Base-by-base conservation (phyloP, 2,888 invertebrate species). In the Noctua fimbriata region DNA sequence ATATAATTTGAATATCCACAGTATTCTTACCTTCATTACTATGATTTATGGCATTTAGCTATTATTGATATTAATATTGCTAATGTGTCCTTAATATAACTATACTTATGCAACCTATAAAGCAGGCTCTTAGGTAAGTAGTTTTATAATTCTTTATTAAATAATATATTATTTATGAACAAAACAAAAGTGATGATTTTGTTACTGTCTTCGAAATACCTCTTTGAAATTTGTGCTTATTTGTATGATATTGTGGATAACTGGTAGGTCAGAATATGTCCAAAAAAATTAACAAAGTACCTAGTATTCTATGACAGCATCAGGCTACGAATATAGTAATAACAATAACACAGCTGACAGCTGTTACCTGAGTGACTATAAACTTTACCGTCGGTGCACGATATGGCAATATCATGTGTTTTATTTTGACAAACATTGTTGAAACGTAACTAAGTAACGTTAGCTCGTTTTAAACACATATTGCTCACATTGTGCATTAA, bases 401-500 rank as follows among this genome's bases (percentile, higher is more conserved):
- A 87, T 89, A 85, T 90, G 89, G 78, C 88, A 87, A 90, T 88
- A 84, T 71, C 12, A 83, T 81, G 75, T 83, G 60, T 70, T 85
- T 32, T 82, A 83, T 72, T 76, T 74, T 73, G 76, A 67, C 52
- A 24, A 78, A 81, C 78, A 76, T 84, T 81, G 75, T 89, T 85
- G 76, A 67, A 81, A 60, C 49, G 44, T 70, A 69, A 82, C 74
- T 77, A 55, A 79, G 81, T 74, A 74, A 78, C 41, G 71, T 55
- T 52, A 78, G 77, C 67, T 78, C 75, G 81, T 81, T 73, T 73
- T 82, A 55, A 74, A 79, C 73, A 79, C 41, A 79, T 78, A 84
- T 86, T 89, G 90, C 83, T 76, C 82, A 83, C 86, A 89, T 92
- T 91, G 91, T 91, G 91, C 88, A 89, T 88, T 82, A 70, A 78